Base-by-base conservation (phyloP, 1,140 invertebrate species). In the Caenorhabditis remanei region DNA sequence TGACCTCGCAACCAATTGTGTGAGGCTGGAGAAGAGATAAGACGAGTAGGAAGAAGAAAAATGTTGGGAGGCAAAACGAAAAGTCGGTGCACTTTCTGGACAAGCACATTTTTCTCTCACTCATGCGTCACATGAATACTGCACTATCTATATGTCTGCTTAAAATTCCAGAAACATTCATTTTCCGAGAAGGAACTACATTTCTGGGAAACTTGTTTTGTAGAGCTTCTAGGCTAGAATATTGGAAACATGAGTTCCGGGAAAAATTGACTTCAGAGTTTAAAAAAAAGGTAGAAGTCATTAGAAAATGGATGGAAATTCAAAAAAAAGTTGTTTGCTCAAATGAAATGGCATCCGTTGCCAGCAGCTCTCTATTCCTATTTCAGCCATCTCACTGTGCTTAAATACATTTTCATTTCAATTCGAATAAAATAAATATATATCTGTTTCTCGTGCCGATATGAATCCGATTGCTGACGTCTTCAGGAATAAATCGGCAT, bases 1-100 rank as follows among this genome's bases (percentile, higher is more conserved):
- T 79, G 71, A 79, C 71, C 71, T 79, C 71, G 71, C 53, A 79
- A 79, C 71, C 71, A 79, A 79, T 43, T n/a, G 9, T 83, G 50
- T 40, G 55, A 3, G 7, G 4, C 21, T 11, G 79, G 40, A 55
- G 79, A 55, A 24, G 41, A 55, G 48, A 55, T 16, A n/a, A 48
- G 21, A 21, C 4, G 32, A 53, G 58, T 8, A 43, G 32, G 32
- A 58, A 4, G 50, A 55, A 14, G 24, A 83, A n/a, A 79, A 79
- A 21, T 53, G 50, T 21, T 9, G 71, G 24, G 48, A 79, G 48
- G n/a, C 7, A 75, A 53, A 79, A 32, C 9, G 4, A 63, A 63
- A 84, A 58, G 83, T 61, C 40, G 58, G 40, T 84, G 58, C 48
- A 84, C 83, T 84, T 63, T 84, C 21, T n/a, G 41, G 55, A 43